Evolutionary conservation across 1,140 invertebrate species (phyloP), one percentile per base, ranked within the genome.

Genomic region (Apolygus lucorum): DNA sequence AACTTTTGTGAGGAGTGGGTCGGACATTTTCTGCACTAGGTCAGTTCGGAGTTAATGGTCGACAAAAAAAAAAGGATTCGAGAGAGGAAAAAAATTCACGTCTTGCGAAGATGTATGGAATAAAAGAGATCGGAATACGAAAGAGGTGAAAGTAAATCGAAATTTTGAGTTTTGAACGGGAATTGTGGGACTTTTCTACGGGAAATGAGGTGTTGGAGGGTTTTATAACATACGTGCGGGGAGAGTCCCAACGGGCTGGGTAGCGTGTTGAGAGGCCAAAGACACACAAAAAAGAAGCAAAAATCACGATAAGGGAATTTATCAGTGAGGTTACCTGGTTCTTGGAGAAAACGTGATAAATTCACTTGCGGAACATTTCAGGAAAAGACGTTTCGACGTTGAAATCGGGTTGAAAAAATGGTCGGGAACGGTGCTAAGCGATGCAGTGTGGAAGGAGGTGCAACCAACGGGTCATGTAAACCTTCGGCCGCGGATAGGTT

Each of bases 401-500:
- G 22, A 17, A 59, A 4, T 59, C 54, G 54, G 11, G 8, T 17
- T 8, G 17, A 49, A 59, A 59, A 13, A 21, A 4, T 59, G 8
- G 54, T 4, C 54, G 22, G 22, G 22, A 59, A 4, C 4, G 34
- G 17, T 4, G 11, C 22, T 14, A 59, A 24, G 22, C 54, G 54
- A 59, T 59, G 54, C 54, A 59, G 54, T 59, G 54, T 59, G 54
- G 54, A 59, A 14, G 54, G 11, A 59, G 54, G 54, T 59, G 54
- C 54, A 59, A 59, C 54, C 54, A 59, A 59, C 54, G 54, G 54
- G 54, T 59, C 54, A 59, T 59, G 54, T 59, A 59, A 59, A 59
- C 54, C 54, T 59, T 59, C 22, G 22, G 22, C 54, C 54, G 2
- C 54, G 54, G 54, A 11, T 59, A 17, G 11, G 11, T 59, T 59